Conservation (phyloP, 37 sponge, comb jelly and placozoan species). For the Oscarella lobularis region DNA sequence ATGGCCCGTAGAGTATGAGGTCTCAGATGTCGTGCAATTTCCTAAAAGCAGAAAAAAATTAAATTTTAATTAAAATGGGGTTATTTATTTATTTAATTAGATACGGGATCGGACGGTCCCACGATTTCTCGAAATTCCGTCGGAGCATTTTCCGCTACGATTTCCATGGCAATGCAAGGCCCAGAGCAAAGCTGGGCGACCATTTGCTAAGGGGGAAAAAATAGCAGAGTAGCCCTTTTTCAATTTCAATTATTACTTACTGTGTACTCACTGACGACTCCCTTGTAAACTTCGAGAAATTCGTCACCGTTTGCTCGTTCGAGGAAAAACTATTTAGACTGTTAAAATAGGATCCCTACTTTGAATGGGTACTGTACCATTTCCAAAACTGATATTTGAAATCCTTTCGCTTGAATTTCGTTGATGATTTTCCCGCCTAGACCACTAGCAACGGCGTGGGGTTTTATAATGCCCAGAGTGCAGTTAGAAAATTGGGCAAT, state of each 20-base stretch:
- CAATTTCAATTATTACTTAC: too few species aligned
- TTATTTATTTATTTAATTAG: neutral
- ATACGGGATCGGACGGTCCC: slow-evolving; percentile 76
- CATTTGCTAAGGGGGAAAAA: slow-evolving; percentile 33
- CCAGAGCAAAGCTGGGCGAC: slow-evolving; percentile 82
- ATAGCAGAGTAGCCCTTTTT: too few species aligned
- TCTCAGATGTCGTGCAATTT: slow-evolving; percentile 82
- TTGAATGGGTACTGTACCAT: slow-evolving; percentile 8
- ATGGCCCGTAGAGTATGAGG: slow-evolving; percentile 80
- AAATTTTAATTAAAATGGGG: neutral
- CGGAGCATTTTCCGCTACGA: slow-evolving; percentile 46
- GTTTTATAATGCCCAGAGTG: slow-evolving; percentile 76
- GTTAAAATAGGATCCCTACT: slow-evolving; percentile 24
- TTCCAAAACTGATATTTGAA: slow-evolving; percentile 15
- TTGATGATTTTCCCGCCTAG: slow-evolving; percentile 61
- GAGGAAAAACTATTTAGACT: slow-evolving; percentile 53
- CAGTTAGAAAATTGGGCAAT: slow-evolving; percentile 12
- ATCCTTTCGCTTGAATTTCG: slow-evolving; percentile 32
- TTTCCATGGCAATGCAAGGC: slow-evolving; percentile 93
- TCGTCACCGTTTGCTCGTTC: slow-evolving; percentile 85
- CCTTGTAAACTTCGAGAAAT: slow-evolving; percentile 90
- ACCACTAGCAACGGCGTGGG: slow-evolving; percentile 80
- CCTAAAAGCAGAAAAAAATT: slow-evolving; percentile 17
- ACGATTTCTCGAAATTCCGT: slow-evolving; percentile 48
- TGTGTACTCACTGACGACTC: slow-evolving; percentile 87